Evolutionary conservation across 1,140 invertebrate genomes (phyloP), one percentile per base, ranked within the genome.

Genomic region (Drosophila triauraria): DNA sequence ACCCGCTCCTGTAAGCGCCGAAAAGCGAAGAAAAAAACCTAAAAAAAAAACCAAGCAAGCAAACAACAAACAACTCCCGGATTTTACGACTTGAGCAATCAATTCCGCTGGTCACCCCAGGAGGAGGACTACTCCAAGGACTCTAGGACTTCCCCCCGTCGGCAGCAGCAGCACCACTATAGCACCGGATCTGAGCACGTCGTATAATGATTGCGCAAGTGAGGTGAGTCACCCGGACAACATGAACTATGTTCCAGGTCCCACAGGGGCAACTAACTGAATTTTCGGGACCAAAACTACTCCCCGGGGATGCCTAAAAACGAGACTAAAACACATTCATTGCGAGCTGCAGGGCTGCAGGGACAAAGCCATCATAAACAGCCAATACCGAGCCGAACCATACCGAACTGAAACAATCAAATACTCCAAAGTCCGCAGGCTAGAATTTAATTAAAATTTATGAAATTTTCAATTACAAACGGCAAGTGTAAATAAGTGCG

Each of bases 11-110:
- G 15, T 32, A 60, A 32, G 38, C 30, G 30, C 27, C 63, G 63
- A 40, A 47, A 35, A 40, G n/a, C 46, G 23, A 75, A 69, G 43
- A 48, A 67, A 38, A 42, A 40, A 23, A 4, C 38, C 32, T 50
- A 53, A 23, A 46, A 25, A 25, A 15, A 62, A 48, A 57, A 59
- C 46, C 60, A n/a, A 62, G 54, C 50, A 75, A 42, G 40, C 59
- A 50, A 60, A 80, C 62, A 70, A 58, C 46, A 64, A 58, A 56
- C 32, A 56, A 48, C 75, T 51, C 43, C 60, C 53, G 58, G 57
- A 79, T 80, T 83, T 84, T 80, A 72, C 82, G 86, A 80, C 80
- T 80, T 78, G 77, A 69, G 78, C 78, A 80, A 75, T 85, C 77
- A 81, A 85, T 75, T 77, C 65, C 69, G 64, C 74, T 84, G 81